phyloP scores from a whole-genome alignment of 2,888 invertebrate genomes.

The Thecophora atra region DNA sequence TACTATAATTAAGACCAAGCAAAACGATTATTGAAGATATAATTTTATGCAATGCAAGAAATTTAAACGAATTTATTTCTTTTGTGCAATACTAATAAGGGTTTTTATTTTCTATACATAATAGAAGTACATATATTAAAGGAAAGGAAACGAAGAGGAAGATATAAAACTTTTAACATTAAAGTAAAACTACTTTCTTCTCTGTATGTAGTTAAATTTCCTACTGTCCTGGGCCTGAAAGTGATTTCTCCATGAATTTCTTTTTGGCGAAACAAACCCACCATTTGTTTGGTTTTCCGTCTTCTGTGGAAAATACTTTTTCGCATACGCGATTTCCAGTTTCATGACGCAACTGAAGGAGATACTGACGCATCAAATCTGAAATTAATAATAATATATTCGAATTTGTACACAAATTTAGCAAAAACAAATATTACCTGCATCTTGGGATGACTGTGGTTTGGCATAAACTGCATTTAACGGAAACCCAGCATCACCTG shows the following conservation, averaged over 20 bases:
- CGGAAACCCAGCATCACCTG: slow-evolving; percentile 94
- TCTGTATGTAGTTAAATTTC: slow-evolving; percentile 30
- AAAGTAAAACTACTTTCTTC: not conserved
- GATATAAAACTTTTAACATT: not conserved
- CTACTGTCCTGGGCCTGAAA: slow-evolving; percentile 69
- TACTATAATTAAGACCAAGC: too few relatives aligned
- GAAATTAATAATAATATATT: slow-evolving; percentile 52
- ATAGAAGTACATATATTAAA: too few relatives aligned
- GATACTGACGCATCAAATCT: slow-evolving; percentile 92
- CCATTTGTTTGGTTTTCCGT: slow-evolving; percentile 98
- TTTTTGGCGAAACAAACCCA: slow-evolving; percentile 99
- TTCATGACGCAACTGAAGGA: slow-evolving; percentile 95
- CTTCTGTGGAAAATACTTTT: slow-evolving; percentile 86
- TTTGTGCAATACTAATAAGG: too few relatives aligned
- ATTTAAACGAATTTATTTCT: too few relatives aligned
- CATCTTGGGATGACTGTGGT: slow-evolving; percentile 80
- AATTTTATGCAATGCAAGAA: too few relatives aligned
- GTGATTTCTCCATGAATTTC: slow-evolving; percentile 99
- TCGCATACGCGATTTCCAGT: slow-evolving; percentile 91
- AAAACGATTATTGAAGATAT: too few relatives aligned
- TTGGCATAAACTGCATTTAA: slow-evolving; percentile 94
- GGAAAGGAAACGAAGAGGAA: too few relatives aligned
- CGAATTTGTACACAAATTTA: slow-evolving; percentile 24
- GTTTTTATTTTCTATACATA: too few relatives aligned
- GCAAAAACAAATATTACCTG: slow-evolving; percentile 70